These are phyloP conservation scores for Spizella passerina DNA, from an alignment of 2,797 vertebrate genomes.

Conservation along the genomic window DNA sequence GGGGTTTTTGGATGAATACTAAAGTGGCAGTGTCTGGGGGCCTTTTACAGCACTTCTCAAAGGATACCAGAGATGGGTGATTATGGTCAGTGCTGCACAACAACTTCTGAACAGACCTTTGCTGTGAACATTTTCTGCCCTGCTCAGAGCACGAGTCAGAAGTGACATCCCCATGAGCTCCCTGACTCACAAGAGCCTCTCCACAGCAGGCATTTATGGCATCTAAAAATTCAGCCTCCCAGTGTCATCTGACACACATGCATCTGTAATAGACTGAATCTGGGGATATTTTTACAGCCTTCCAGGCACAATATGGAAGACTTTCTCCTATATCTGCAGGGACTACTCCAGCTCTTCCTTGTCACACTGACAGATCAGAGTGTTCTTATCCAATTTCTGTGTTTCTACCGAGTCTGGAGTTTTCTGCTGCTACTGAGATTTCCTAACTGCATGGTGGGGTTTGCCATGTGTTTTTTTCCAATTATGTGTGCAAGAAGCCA, in stretches of 20 bases:
- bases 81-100: not conserved
- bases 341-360: not conserved
- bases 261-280: not conserved
- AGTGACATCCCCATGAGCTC: not conserved
- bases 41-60: not conserved
- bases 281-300: not conserved
- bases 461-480: not conserved
- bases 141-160: not conserved
- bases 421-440: not conserved
- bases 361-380: not conserved
- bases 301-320: not conserved
- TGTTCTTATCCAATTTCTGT: not conserved
- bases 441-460: not conserved
- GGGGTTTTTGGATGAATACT: not conserved
- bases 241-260: not conserved
- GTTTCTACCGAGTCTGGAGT: not conserved
- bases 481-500: fast-evolving
- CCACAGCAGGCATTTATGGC: not conserved
- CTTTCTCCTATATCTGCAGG: not conserved
- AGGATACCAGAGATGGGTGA: not conserved
- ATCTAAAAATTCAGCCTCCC: not conserved
- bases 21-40: not conserved
- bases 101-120: not conserved
- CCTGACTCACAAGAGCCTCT: not conserved
- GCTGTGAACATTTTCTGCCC: not conserved